A percentile compares a stretch with the other conserved stretches of the same genome.
Conservation (phyloP, 2,797 vertebrate species). For the Hephaestus fuliginosus region DNA sequence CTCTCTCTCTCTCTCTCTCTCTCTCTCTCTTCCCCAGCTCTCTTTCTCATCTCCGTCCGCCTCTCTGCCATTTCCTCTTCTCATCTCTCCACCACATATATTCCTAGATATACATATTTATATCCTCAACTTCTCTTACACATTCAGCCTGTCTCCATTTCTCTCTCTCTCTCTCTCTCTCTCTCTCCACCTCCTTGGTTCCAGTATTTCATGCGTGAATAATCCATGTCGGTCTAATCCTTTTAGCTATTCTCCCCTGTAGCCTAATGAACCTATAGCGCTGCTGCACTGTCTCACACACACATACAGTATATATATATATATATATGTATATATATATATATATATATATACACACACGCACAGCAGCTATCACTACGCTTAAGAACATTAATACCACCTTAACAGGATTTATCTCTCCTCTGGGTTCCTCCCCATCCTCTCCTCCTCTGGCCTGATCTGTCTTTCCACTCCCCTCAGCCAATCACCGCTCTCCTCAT, state of each 20-base stretch:
- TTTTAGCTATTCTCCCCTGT: slow-evolving; percentile 77
- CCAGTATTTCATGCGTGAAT: slow-evolving; percentile 74
- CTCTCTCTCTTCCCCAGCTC: background rate
- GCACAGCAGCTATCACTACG: slow-evolving; percentile 51
- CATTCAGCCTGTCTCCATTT: slow-evolving; percentile 27
- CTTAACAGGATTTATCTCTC: slow-evolving; percentile 70
- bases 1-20: background rate
- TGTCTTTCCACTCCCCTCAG: background rate
- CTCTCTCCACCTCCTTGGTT: slow-evolving; percentile 54
- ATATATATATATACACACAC: slow-evolving; percentile 11
- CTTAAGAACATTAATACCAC: slow-evolving; percentile 71
- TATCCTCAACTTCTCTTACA: slow-evolving; percentile 59
- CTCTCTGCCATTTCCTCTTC: slow-evolving; percentile 29
- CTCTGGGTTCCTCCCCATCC: slow-evolving; percentile 35
- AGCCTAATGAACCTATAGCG: slow-evolving; percentile 74
- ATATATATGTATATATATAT: slow-evolving; percentile 30
- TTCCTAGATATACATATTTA: slow-evolving; percentile 68
- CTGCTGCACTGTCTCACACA: slow-evolving; percentile 35
- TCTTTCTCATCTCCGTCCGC: slow-evolving; percentile 16
- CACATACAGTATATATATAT: background rate
- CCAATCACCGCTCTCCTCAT: slow-evolving; percentile 24
- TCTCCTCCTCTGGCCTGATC: slow-evolving; percentile 9
- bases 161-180: slow-evolving; percentile 6
- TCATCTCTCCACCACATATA: slow-evolving; percentile 32
- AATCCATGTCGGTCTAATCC: slow-evolving; percentile 78